A percentile compares a stretch with the other conserved stretches of the same genome.
Conservation (phyloP, 2,113 vertebrate genomes). For the Anarhynchus alexandrinus region DNA sequence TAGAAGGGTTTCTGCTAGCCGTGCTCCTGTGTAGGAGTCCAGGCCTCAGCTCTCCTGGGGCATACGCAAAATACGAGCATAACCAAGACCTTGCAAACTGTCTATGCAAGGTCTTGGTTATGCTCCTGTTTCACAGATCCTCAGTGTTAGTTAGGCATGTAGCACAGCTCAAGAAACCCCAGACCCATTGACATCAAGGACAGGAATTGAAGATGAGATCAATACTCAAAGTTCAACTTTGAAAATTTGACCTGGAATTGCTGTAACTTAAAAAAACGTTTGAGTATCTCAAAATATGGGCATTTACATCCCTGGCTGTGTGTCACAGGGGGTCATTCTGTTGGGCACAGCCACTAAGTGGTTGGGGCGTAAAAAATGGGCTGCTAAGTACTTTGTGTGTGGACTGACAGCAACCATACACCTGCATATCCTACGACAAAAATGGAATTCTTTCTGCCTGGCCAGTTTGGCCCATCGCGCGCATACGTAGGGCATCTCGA, state of each 20-base stretch:
- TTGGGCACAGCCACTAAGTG: neutral
- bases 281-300: neutral
- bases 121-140: neutral
- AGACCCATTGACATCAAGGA: neutral
- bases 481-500: accelerated
- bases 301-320: neutral
- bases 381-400: neutral
- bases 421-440: neutral
- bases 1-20: neutral
- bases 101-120: neutral
- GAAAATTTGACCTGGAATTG: neutral
- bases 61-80: neutral
- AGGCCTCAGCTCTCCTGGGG: neutral
- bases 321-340: neutral
- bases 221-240: neutral
- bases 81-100: neutral
- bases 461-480: neutral
- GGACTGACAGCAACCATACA: neutral
- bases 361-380: neutral
- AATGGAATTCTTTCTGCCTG: neutral
- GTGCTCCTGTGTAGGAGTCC: accelerated
- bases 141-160: neutral
- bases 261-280: neutral
- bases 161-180: neutral
- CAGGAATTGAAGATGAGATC: neutral